Evolutionary conservation across 2,797 vertebrate genomes (phyloP).

Genomic region (Rallus crepitans): DNA sequence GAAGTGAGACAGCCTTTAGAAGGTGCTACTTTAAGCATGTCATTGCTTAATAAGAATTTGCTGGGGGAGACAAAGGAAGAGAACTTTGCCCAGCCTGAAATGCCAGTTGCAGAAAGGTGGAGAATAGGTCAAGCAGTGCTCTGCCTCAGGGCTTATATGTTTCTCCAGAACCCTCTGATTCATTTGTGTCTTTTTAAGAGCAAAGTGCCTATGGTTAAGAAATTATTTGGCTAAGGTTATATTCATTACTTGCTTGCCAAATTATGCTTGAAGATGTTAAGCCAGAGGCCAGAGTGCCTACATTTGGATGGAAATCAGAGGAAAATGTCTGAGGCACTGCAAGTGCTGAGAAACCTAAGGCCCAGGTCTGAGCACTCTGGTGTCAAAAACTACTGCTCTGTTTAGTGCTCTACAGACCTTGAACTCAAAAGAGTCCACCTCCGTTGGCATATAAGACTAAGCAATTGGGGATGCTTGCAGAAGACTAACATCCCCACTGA

Average conservation of each 20-base stretch:
- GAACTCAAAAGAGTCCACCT: not conserved
- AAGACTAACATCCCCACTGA: too few species aligned
- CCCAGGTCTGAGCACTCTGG: not conserved
- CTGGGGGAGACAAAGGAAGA: not conserved
- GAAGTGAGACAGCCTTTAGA: not conserved
- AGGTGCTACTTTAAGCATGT: not conserved
- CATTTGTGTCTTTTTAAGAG: not conserved
- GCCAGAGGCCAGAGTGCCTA: not conserved
- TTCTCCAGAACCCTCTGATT: not conserved
- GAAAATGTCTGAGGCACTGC: not conserved
- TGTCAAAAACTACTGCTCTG: not conserved
- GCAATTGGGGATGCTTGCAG: not conserved
- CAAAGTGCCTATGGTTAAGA: not conserved
- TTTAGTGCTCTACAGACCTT: not conserved
- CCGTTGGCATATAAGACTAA: not conserved
- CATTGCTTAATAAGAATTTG: not conserved
- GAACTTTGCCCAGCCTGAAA: not conserved
- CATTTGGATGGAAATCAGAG: not conserved
- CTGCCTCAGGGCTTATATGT: not conserved
- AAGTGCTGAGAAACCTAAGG: not conserved
- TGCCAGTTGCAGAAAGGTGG: not conserved
- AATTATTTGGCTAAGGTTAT: not conserved
- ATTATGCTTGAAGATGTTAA: not conserved
- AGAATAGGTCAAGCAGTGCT: not conserved
- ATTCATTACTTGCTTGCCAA: not conserved